Percentiles rank a stretch among this genome's conserved stretches.
Evolutionary conservation across 2,113 vertebrate species (phyloP).

Genomic region (Eulemur rufifrons): DNA sequence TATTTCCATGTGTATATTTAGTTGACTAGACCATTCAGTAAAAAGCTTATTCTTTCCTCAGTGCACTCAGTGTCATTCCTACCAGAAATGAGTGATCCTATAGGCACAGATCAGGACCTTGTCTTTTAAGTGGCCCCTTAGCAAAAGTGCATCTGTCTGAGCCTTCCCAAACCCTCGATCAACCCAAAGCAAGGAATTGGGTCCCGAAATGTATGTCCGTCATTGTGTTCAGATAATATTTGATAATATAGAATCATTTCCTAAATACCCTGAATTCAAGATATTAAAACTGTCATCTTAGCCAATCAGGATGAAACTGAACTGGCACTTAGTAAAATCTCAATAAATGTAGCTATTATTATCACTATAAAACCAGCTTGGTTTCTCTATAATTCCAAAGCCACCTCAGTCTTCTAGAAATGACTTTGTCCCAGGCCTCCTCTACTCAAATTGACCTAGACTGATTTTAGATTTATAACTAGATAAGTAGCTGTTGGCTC

Average conservation of each 20-base stretch:
- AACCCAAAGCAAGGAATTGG: neutral
- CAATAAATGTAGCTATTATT: neutral
- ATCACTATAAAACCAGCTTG: neutral
- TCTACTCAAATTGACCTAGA: neutral
- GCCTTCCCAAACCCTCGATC: neutral
- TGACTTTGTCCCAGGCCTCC: neutral
- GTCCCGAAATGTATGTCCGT: neutral
- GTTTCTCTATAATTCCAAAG: neutral
- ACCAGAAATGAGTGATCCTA: neutral
- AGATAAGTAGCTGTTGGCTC: neutral
- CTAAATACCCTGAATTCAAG: neutral
- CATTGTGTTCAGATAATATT: neutral
- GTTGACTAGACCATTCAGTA: neutral
- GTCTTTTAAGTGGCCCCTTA: neutral
- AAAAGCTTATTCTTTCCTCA: neutral
- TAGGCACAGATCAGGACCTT: neutral
- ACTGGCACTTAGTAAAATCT: neutral
- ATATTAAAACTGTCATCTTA: neutral
- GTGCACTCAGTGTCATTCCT: neutral
- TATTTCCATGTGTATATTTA: neutral
- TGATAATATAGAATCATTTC: neutral
- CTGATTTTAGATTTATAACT: neutral
- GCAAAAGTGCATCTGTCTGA: neutral
- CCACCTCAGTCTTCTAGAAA: neutral
- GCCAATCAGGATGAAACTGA: neutral